Base-by-base conservation (phyloP, 2,888 invertebrate species). In the Nomada ferruginata region DNA sequence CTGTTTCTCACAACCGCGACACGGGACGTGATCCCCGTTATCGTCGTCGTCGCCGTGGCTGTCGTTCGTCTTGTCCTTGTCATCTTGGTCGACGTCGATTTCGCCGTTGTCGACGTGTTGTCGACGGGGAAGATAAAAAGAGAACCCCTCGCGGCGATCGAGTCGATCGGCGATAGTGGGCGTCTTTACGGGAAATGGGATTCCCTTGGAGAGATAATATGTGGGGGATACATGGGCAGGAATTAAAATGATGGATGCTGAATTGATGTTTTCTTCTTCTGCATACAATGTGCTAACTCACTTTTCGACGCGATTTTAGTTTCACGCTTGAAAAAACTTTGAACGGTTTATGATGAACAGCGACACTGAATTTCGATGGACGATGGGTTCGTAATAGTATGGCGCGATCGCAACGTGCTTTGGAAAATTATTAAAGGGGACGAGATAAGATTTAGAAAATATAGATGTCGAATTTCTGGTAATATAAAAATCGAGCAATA, bases 1-100 rank as follows among this genome's bases (percentile, higher is more conserved):
- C 78, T 82, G 86, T 84, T 88, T 84, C 88, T 84, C 88, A 70
- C 80, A 23, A 70, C 29, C 81, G 15, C 77, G 84, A 87, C 86
- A 66, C 60, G 69, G 72, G 65, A 63, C 80, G 74, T 84, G 86
- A 88, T 82, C 78, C 70, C 76, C 60, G 82, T 88, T 86, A 86
- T 86, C 80, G 69, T 76, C 71, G 71, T 69, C 61, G 60, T 59
- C 60, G 69, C 26, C 29, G 52, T 20, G 20, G 29, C 60, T 60
- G 47, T 57, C 66, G 20, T 66, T 50, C 72, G 26, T 36, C 42
- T 64, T 29, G 20, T 63, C 26, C 74, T 57, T 68, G 1, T 29
- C 11, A 53, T 69, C 55, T n/a, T 61, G 44, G 44, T 29, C 50
- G 50, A 26, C 42, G 3, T 23, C 42, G 42, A 55, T 68, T 23